Evolutionary conservation across 2,888 invertebrate species (phyloP), one percentile per base, ranked within the genome.

Genomic region (Eupithecia abbreviata): DNA sequence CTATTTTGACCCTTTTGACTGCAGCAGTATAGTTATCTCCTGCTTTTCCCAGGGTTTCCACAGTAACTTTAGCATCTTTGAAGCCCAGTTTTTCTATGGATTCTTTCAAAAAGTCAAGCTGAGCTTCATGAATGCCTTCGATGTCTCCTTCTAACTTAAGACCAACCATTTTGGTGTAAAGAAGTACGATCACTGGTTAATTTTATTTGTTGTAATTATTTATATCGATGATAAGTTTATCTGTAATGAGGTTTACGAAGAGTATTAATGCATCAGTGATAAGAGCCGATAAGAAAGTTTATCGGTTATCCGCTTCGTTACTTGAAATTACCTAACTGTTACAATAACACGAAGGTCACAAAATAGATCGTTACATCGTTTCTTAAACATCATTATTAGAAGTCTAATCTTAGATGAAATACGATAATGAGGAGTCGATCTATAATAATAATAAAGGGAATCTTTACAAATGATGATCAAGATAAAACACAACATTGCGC

Each of bases 21-120:
- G 81, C 82, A 15, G 85, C 83, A 3, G 81, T 75, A 45, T 84
- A 86, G 72, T 87, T 87, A 49, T 88, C 88, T 42, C 86, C 87
- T 2, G 78, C 77, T 71, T 83, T 76, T 2, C 86, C 86, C 0
- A 86, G 82, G 13, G 79, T 66, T 41, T 79, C 78, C 1, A 84
- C 51, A 7, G 43, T 15, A 3, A 82, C 80, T 70, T 80, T 81
- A 18, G 68, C 69, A 13, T 80, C 75, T 18, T 75, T 78, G 42
- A 73, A 83, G 3, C 81, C 83, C 51, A 51, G 72, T 41, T 80
- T 72, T 72, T 77, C 75, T 18, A 69, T 47, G 0, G 45, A 47
- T 45, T 49, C 77, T 75, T 71, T 78, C 4, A 83, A 78, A 13
- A 69, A 82, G 15, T 49, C 67, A 10, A 82, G 69, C 69, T 84